Evolutionary conservation across 2,797 vertebrate genomes (phyloP), one percentile per base, ranked within the genome.

Genomic region (Diglossa cyanea): DNA sequence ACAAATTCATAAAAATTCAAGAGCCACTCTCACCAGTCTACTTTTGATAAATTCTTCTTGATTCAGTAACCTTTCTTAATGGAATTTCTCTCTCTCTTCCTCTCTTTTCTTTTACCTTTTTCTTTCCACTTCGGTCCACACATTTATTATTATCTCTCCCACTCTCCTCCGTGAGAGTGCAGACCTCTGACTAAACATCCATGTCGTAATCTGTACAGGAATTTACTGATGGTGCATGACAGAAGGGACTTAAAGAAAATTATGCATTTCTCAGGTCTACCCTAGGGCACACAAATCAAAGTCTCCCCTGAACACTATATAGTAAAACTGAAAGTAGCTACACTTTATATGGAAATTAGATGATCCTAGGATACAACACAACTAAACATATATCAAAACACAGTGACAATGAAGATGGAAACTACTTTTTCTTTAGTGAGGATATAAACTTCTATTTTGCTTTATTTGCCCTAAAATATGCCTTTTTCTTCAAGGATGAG

Each of bases 321-420:
- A 96, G 95, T 92, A 96, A 97, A 98, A 97, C 86, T 92, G 96
- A 95, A 98, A 96, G 96, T 93, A 97, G 88, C 87, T 95, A 94
- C 91, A 97, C 95, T 98, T 98, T 98, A 97, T 97, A 98, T 98
- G 98, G 97, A 98, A 98, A 98, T 98, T 91, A 97, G 97, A 90
- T 97, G 83, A 94, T 98, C 87, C 85, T 88, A 91, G 87, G 96
- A 96, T 82, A 80, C 95, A 97, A 95, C 84, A 82, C 66, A 86
- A 51, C 94, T 80, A 94, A 97, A 87, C 86, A 97, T 98, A 96
- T 82, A 97, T 98, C 96, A 98, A 97, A 97, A 95, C 48, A 73
- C 50, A 93, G 93, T 26, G 93, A 95, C 96, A 97, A 90, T 7
- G 65, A 95, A 96, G 14, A 37, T 44, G 86, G 84, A 92, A 96